Conservation (phyloP, 2,797 vertebrate species). For the Amazonetta brasiliensis region DNA sequence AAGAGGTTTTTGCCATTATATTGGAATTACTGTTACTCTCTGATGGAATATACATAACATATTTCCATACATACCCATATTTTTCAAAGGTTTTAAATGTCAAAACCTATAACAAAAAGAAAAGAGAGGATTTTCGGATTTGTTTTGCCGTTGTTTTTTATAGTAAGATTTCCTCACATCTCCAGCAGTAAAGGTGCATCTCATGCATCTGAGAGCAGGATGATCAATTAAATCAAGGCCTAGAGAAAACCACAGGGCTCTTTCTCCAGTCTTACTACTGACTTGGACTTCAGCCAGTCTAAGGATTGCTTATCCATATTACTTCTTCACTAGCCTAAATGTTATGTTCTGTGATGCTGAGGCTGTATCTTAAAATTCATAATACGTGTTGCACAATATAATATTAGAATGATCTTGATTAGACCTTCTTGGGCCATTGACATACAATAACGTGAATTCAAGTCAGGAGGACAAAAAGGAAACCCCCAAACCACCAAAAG, state of each 20-base stretch:
- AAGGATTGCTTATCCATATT: background rate
- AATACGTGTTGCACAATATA: background rate
- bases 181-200: background rate
- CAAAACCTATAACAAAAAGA: background rate
- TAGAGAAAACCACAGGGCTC: background rate
- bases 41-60: conserved; percentile 6
- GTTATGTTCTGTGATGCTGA: background rate
- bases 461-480: background rate
- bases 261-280: background rate
- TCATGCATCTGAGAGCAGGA: accelerated
- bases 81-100: conserved; percentile 6
- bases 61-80: background rate
- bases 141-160: background rate
- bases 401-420: background rate
- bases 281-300: background rate
- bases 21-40: background rate
- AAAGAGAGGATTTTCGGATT: background rate
- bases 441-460: background rate
- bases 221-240: background rate
- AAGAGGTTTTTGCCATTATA: background rate
- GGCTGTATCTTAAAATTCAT: background rate
- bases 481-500: background rate
- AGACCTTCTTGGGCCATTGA: background rate
- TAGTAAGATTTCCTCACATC: background rate
- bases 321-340: background rate